These are phyloP conservation scores for Trilocha varians DNA, from an alignment of 2,888 invertebrate species.

Conservation along the genomic window DNA sequence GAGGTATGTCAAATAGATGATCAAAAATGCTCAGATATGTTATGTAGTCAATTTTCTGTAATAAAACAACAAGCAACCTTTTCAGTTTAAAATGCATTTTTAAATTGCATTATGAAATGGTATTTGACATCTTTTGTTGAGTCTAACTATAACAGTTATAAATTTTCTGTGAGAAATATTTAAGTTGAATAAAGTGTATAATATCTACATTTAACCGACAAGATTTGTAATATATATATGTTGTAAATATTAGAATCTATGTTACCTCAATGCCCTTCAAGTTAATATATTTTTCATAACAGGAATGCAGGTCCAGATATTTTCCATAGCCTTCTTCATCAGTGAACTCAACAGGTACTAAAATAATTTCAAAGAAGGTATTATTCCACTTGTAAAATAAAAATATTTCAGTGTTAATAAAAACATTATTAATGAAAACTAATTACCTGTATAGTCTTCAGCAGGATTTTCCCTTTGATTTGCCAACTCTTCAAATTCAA, in stretches of 20 bases:
- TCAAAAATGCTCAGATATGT: constrained; percentile 95
- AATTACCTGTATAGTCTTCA: constrained; percentile 83
- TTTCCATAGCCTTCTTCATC: constrained; percentile 99
- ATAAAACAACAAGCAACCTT: constrained; percentile 13
- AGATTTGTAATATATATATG: too few species aligned
- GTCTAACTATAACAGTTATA: neutral
- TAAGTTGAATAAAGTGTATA: neutral
- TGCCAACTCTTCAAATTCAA: constrained; percentile 96
- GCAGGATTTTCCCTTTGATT: constrained; percentile 92
- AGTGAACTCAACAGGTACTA: constrained; percentile 93
- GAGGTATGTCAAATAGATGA: constrained; percentile 95
- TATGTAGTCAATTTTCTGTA: constrained; percentile 93
- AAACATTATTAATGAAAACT: neutral
- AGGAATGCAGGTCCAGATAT: constrained; percentile 96
- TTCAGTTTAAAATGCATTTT: neutral
- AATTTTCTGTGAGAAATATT: too few species aligned
- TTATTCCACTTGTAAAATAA: neutral
- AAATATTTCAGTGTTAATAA: neutral
- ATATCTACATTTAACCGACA: neutral
- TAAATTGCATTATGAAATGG: too few species aligned
- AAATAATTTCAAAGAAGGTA: constrained; percentile 8
- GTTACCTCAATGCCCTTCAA: constrained; percentile 94
- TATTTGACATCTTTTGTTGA: too few species aligned
- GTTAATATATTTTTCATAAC: constrained; percentile 96
- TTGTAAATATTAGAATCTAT: too few species aligned